Evolutionary conservation across 2,888 invertebrate genomes (phyloP).

Genomic region (Tridacna gigas): DNA sequence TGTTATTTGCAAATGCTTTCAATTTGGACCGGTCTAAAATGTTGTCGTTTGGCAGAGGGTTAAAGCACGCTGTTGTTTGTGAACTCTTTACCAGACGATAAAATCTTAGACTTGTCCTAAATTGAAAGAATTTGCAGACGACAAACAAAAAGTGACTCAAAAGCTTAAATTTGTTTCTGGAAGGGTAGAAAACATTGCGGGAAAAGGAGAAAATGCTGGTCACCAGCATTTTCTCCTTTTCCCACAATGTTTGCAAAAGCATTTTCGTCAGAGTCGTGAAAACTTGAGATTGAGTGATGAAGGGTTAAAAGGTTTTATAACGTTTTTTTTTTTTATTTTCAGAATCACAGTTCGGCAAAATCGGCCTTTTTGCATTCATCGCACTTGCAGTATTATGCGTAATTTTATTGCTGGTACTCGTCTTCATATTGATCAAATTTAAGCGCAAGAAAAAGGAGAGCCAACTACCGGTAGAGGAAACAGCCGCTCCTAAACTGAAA

Average conservation of each 20-base stretch:
- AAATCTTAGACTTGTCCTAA: no score
- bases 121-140: no score
- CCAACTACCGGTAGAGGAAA: conserved; percentile 14
- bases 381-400: conserved; percentile 28
- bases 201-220: not conserved
- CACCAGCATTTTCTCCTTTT: not conserved
- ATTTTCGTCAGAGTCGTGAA: not conserved
- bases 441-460: not conserved
- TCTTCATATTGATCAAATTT: conserved; percentile 14
- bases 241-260: not conserved
- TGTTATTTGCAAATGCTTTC: no score
- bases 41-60: no score
- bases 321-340: not conserved
- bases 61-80: no score
- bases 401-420: conserved; percentile 31
- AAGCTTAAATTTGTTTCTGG: no score
- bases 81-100: no score
- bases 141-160: no score
- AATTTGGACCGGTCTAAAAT: no score
- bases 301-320: not conserved
- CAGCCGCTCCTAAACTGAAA: conserved; percentile 42
- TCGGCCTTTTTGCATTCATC: conserved; percentile 31
- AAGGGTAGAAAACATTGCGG: not conserved
- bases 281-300: not conserved
- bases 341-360: conserved; percentile 40